A percentile compares a stretch with the other conserved stretches of the same genome.
These are phyloP conservation scores for Caretta caretta DNA, from an alignment of 2,113 vertebrate species.

Conservation along the genomic window DNA sequence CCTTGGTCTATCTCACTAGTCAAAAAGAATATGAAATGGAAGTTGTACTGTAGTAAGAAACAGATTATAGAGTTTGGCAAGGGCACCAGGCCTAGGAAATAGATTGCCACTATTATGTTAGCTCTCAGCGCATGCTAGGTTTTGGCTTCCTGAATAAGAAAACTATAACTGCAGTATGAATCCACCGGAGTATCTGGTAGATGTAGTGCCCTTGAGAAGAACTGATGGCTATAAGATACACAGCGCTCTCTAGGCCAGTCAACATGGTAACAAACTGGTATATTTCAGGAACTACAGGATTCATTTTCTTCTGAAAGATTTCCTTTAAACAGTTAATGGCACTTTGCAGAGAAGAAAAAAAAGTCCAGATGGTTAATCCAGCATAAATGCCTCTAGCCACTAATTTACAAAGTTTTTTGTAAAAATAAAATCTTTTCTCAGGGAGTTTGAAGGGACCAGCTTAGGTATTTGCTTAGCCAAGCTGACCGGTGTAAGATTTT, in stretches of 20 bases:
- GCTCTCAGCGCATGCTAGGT: accelerated
- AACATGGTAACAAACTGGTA: not conserved
- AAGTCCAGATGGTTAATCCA: not conserved
- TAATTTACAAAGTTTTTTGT: not conserved
- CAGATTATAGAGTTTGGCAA: not conserved
- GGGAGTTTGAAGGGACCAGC: not conserved
- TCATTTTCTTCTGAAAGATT: not conserved
- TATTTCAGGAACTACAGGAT: not conserved
- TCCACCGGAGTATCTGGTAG: not conserved
- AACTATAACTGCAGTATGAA: not conserved
- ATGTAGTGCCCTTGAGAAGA: not conserved
- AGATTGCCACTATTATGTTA: not conserved
- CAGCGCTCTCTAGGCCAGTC: not conserved
- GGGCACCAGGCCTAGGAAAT: not conserved
- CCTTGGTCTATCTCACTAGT: not conserved
- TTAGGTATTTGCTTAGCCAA: not conserved
- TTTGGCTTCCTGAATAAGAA: not conserved
- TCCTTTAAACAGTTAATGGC: not conserved
- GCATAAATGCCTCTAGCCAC: not conserved
- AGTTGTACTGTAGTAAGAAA: not conserved
- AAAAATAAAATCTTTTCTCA: not conserved
- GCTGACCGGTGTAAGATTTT: not conserved
- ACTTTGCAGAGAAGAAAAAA: not conserved
- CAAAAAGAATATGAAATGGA: not conserved
- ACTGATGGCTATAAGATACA: not conserved